Base-by-base conservation (phyloP, 2,113 vertebrate species). In the Neogale vison region DNA sequence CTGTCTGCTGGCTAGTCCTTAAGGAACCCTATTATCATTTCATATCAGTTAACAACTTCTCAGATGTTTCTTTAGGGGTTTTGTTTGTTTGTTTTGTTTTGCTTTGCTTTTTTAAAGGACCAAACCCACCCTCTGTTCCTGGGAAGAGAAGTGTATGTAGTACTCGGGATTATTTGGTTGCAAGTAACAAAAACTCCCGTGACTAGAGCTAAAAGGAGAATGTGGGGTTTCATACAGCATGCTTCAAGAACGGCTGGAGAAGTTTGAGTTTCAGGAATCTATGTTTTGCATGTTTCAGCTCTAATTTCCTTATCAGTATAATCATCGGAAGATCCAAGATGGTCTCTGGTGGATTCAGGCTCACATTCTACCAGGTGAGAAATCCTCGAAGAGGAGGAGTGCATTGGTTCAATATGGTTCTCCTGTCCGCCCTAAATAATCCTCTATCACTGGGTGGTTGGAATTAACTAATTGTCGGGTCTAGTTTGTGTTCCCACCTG, bases 1-100 rank as follows among this genome's bases (percentile, higher is more conserved):
- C 21, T 95, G 17, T 20, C 63, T 26, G 50, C 4, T 50, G 3
- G 31, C 13, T 82, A 79, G 12, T 81, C 23, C 34, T 69, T 57
- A 77, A 82, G 65, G n/a, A 93, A 52, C 6, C 36, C 4, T 74
- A n/a, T 45, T 26, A 45, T 20, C 12, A 23, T 72, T 69, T 92
- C 55, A 87, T 67, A 47, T 26, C 26, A 93, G 50, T 87, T 93
- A 92, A 45, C 23, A 82, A 72, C 26, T 65, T 79, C 36, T 72
- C 72, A 8, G 20, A 59, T 36, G 21, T 14, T 79, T 80, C 34
- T 59, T 23, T 74, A 4, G 65, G 18, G 10, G 2, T 31, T 47
- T 24, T 80, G 61, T 31, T 61, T 63, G 17, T 45, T 29, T 24
- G 8, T 77, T 85, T 50, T 24, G 36, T 36, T 45, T 63, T 84